These are phyloP conservation scores for Tragopan temminckii DNA, from an alignment of 2,797 vertebrate species.

Conservation along the genomic window DNA sequence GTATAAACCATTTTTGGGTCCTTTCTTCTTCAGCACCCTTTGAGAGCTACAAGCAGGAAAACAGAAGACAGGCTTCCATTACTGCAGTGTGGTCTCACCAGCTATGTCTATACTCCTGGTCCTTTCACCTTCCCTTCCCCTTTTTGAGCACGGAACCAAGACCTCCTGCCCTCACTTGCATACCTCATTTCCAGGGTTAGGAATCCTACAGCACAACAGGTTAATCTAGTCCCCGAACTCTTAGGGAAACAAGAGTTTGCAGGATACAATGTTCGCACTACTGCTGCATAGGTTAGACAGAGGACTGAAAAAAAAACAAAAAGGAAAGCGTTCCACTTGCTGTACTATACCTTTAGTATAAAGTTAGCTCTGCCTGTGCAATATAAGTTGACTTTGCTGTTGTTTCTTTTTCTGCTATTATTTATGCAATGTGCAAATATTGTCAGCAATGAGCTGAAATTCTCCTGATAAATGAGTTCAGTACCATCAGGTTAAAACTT, in stretches of 20 bases:
- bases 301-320: background rate
- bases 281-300: background rate
- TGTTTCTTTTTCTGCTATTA: background rate
- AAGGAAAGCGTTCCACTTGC: background rate
- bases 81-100: background rate
- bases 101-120: background rate
- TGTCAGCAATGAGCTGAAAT: background rate
- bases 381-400: background rate
- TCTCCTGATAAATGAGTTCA: background rate
- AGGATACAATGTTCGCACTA: background rate
- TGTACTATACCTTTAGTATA: background rate
- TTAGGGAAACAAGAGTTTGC: background rate
- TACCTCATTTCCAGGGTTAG: background rate
- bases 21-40: conserved; percentile 28
- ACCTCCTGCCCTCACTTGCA: background rate
- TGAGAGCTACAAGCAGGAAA: background rate
- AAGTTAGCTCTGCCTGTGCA: background rate
- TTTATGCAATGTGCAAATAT: background rate
- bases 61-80: background rate
- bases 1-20: conserved; percentile 40
- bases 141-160: background rate
- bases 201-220: background rate
- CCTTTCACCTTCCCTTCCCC: background rate
- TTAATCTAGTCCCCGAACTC: background rate
- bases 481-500: background rate